Percentiles rank a stretch among this genome's conserved stretches.
Evolutionary conservation across 2,797 vertebrate species (phyloP).

Genomic region (Xenopus petersii): DNA sequence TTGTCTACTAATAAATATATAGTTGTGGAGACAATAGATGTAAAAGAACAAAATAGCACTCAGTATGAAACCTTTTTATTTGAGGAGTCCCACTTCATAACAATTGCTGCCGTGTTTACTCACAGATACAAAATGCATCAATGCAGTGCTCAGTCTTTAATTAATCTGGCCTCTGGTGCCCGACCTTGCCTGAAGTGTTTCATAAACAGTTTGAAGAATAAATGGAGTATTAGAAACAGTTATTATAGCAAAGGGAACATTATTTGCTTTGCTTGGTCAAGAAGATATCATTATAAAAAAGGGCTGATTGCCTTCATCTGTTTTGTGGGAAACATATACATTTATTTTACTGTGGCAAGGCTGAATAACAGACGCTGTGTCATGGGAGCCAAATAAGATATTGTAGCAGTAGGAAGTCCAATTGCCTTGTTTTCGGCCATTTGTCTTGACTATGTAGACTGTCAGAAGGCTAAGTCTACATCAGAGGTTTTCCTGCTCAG

Average conservation of each 20-base stretch:
- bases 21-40: background rate
- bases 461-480: slow-evolving; percentile 55
- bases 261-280: slow-evolving; percentile 61
- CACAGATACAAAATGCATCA: slow-evolving; percentile 52
- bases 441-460: slow-evolving; percentile 58
- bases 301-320: slow-evolving; percentile 57
- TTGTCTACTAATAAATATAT: too few species aligned
- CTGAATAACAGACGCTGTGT: slow-evolving; percentile 59
- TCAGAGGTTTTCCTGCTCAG: slow-evolving; percentile 57
- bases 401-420: slow-evolving; percentile 58
- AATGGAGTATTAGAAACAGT: slow-evolving; percentile 60
- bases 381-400: slow-evolving; percentile 56
- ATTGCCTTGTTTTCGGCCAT: slow-evolving; percentile 59
- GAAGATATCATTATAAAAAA: slow-evolving; percentile 54
- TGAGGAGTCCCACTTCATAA: slow-evolving; percentile 49
- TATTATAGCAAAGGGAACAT: slow-evolving; percentile 53
- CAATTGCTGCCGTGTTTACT: slow-evolving; percentile 53
- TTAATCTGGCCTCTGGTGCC: slow-evolving; percentile 54
- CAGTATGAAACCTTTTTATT: slow-evolving; percentile 7
- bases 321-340: slow-evolving; percentile 54
- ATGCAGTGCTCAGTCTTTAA: slow-evolving; percentile 47
- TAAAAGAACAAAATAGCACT: slow-evolving; percentile 17
- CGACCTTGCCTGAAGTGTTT: slow-evolving; percentile 59
- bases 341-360: slow-evolving; percentile 58
- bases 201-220: slow-evolving; percentile 62